Evolutionary conservation across 2,113 vertebrate species (phyloP), one percentile per base, ranked within the genome.

Genomic region (Cebus imitator): DNA sequence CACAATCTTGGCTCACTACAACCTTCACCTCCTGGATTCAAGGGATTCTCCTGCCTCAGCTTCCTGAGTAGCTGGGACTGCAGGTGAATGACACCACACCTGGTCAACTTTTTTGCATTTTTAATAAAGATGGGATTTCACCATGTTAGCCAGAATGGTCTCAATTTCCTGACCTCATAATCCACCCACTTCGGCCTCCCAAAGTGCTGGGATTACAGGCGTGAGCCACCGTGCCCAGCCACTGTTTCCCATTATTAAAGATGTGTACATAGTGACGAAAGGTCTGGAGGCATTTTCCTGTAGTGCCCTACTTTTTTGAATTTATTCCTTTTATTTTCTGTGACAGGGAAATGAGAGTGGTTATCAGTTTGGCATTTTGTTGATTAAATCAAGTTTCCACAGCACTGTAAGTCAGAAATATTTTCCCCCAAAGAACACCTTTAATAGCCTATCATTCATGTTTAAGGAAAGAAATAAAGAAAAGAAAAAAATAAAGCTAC

Each of bases 371-470:
- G 92, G 45, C 66, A 96, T 93, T 96, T 94, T 68, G 66, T 86
- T 95, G 96, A 98, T 97, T 97, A 95, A 93, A 97, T 95, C 68
- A 88, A 86, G 23, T 88, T 95, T 84, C 87, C 35, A 95, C 23
- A 95, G 35, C 68, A 73, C 76, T 76, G 52, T 13, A 91, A 96
- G 83, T 94, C 79, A 96, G 97, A 97, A 91, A 97, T 96, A 94
- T 94, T 95, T 89, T 17, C 18, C 78, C 52, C 88, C 32, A 83
- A 97, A 95, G 94, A 89, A 80, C 50, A 93, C 58, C 57, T 93
- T 79, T 95, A 95, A 94, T 88, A 92, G 76, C 82, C 87, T 88
- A 98, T 96, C 97, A 97, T 72, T 97, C 95, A 96, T 91, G 86
- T 95, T 95, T 97, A 96, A 97, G 82, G 83, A 96, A 73, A 94